These are phyloP conservation scores for Gila orcuttii DNA, from an alignment of 2,113 vertebrate genomes.

Conservation along the genomic window DNA sequence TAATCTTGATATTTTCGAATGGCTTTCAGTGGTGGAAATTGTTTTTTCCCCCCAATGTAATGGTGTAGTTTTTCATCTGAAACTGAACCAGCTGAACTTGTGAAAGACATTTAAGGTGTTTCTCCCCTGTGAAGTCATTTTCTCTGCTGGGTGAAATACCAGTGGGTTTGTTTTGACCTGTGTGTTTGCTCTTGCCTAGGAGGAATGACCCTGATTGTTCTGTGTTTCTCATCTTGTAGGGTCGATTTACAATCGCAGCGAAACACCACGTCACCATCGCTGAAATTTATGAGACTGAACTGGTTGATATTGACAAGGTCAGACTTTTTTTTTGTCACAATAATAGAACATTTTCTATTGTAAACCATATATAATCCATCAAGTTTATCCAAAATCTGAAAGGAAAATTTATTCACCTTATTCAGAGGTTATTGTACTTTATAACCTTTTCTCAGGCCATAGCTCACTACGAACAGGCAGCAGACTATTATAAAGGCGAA, in stretches of 20 bases:
- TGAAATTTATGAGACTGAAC: constrained; percentile 89
- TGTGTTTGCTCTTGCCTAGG: background rate
- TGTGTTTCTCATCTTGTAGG: constrained; percentile 66
- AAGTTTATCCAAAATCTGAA: too few relatives aligned
- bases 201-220: background rate
- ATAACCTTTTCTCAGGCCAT: constrained; percentile 75
- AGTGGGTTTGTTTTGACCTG: background rate
- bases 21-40: background rate
- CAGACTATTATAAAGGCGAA: constrained; percentile 94
- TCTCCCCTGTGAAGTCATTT: background rate
- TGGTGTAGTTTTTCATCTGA: background rate
- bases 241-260: constrained; percentile 91
- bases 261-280: constrained; percentile 93
- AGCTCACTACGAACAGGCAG: constrained; percentile 92
- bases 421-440: background rate
- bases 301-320: constrained; percentile 93
- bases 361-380: too few relatives aligned
- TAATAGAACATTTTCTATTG: background rate
- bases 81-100: background rate
- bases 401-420: background rate
- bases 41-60: too few relatives aligned
- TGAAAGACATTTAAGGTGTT: background rate
- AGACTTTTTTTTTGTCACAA: constrained; percentile 33
- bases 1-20: background rate
- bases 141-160: too few relatives aligned